Conservation (phyloP, 2,888 invertebrate species). For the Azorinus chamasolen region DNA sequence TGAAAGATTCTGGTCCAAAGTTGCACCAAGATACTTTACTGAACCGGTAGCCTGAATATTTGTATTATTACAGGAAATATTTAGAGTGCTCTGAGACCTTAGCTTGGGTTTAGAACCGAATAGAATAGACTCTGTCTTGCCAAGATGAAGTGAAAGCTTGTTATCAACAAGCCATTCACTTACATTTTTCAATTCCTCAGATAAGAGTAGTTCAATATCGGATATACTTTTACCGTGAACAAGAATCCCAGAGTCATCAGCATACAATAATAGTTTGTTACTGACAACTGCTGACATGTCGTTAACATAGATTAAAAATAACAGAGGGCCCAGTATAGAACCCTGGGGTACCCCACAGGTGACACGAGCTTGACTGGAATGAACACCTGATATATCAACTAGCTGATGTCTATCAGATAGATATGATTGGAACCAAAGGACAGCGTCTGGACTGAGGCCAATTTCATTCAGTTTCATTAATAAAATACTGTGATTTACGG, state of each 20-base stretch:
- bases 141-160: constrained; percentile 7
- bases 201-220: background rate
- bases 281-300: no score
- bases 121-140: constrained; percentile 9
- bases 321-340: background rate
- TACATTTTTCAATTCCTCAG: background rate
- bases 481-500: no score
- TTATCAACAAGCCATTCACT: constrained; percentile 20
- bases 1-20: background rate
- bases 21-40: constrained; percentile 1
- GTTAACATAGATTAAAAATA: constrained; percentile 1
- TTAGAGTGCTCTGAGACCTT: background rate
- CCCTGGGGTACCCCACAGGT: constrained; percentile 3
- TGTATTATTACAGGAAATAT: constrained; percentile 1
- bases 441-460: background rate
- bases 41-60: background rate
- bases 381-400: background rate
- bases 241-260: constrained; percentile 4
- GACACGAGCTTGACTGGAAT: background rate
- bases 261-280: background rate
- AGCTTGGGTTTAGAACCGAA: background rate
- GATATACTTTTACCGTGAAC: background rate
- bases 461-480: no score
- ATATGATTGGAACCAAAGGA: constrained; percentile 1
- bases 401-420: background rate